Evolutionary conservation across 1,140 invertebrate genomes (phyloP), one percentile per base, ranked within the genome.

Genomic region (Drosophila punjabiensis): DNA sequence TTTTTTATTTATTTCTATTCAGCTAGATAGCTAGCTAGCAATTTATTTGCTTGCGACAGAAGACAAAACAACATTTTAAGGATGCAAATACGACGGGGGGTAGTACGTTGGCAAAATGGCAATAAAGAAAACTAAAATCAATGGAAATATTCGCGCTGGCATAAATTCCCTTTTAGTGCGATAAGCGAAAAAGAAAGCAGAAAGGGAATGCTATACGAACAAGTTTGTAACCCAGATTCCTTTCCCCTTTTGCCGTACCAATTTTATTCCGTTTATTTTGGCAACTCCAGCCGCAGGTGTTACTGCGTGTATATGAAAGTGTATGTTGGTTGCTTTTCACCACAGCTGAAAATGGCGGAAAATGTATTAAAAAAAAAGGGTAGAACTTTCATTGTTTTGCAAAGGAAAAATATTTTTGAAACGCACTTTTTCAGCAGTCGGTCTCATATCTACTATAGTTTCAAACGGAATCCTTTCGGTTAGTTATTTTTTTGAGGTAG

Each of bases 211-310:
- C 47, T 56, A 60, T 71, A 59, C 37, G 59, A 64, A 71, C n/a
- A 88, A 84, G 78, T 85, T 85, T 81, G 85, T 88, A 88, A 88
- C 85, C 85, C 85, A 88, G 85, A 84, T 88, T 88, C 80, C 41
- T 45, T 62, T 76, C 43, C 62, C 59, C 70, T 65, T 65, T 76
- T 84, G 60, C 58, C 71, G 64, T 67, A 3, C 5, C 5, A 1
- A 56, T 47, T 39, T 67, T 76, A 11, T 64, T 30, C 1, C 2
- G 33, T 37, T 55, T 56, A 37, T 58, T 64, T 43, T 43, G 39
- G 35, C 56, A 79, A 60, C 35, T 55, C 20, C 35, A 61, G 53
- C 48, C 48, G 61, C 73, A 84, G 85, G 85, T 88, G 80, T 53
- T n/a, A 18, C 47, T 41, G 78, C 43, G 14, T 33, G 14, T 48